Evolutionary conservation across 2,888 invertebrate genomes (phyloP).

Genomic region (Chrysolina haemoptera): DNA sequence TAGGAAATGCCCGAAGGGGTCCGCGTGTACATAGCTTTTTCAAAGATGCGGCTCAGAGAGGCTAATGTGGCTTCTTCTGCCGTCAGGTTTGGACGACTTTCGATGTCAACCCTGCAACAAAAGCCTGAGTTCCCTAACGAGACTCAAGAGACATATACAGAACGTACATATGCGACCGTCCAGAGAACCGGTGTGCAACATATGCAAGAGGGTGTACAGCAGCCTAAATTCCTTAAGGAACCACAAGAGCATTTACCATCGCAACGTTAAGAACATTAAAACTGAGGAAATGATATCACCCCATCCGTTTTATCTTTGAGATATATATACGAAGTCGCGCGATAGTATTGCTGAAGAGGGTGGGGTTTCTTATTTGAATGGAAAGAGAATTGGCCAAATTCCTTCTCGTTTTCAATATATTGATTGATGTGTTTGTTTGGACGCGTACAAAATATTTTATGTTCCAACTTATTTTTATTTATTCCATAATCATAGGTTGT

Average conservation of each 20-base stretch:
- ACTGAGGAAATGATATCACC: constrained; percentile 68
- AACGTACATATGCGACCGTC: constrained; percentile 93
- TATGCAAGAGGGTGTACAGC: constrained; percentile 93
- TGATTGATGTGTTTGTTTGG: constrained; percentile 36
- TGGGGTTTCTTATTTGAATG: constrained; percentile 20
- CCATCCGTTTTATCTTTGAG: constrained; percentile 68
- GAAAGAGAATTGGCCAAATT: constrained; percentile 34
- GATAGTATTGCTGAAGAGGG: constrained; percentile 22
- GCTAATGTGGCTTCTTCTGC: constrained; percentile 70
- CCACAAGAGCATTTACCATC: constrained; percentile 94
- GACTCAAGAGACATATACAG: constrained; percentile 92
- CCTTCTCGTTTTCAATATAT: constrained; percentile 33
- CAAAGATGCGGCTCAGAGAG: constrained; percentile 52
- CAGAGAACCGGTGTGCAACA: constrained; percentile 92
- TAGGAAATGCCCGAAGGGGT: constrained; percentile 24
- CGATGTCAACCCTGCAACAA: constrained; percentile 94
- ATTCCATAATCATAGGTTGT: constrained; percentile 51
- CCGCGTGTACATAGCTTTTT: constrained; percentile 49
- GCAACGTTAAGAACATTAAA: constrained; percentile 83
- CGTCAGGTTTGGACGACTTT: constrained; percentile 88
- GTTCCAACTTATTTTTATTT: constrained; percentile 50
- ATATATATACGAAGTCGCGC: constrained; percentile 9
- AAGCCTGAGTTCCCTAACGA: constrained; percentile 88
- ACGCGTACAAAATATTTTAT: constrained; percentile 50
- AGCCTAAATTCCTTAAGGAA: constrained; percentile 91